These are phyloP conservation scores for Metopolophium dirhodum DNA, from an alignment of 1,140 invertebrate genomes.

Conservation along the genomic window DNA sequence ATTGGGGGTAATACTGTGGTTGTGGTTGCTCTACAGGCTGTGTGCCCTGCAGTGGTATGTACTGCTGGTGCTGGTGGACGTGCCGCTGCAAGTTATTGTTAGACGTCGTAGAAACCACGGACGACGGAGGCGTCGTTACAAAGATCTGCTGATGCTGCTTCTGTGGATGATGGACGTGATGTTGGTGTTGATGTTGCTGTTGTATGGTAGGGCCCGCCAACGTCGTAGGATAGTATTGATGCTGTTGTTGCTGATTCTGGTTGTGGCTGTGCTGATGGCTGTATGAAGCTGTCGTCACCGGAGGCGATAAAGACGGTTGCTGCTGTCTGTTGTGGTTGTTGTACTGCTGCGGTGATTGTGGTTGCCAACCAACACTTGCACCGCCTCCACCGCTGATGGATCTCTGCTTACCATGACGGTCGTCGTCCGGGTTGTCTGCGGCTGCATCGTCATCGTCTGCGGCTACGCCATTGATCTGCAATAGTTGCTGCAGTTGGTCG, in stretches of 20 bases:
- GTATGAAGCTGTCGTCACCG: conserved; percentile 55
- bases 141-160: neutral
- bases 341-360: conserved; percentile 62
- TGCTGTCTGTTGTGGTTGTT: conserved; percentile 61
- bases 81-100: neutral
- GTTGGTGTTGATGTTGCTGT: too few species aligned
- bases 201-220: neutral
- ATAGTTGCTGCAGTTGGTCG: conserved; percentile 36
- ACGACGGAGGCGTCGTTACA: neutral
- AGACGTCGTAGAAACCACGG: neutral
- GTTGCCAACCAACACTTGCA: conserved; percentile 61
- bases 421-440: conserved; percentile 64
- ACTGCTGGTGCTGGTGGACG: neutral
- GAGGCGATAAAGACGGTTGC: conserved; percentile 61
- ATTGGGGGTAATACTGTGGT: neutral
- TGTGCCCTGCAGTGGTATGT: neutral
- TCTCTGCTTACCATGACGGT: conserved; percentile 63
- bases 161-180: neutral
- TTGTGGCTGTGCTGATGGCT: neutral
- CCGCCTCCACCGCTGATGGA: conserved; percentile 57
- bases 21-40: neutral
- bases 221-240: conserved; percentile 58
- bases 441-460: conserved; percentile 54
- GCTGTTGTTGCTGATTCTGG: neutral
- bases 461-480: conserved; percentile 43